Evolutionary conservation across 2,113 vertebrate genomes (phyloP).

Genomic region (Antigone vipio): DNA sequence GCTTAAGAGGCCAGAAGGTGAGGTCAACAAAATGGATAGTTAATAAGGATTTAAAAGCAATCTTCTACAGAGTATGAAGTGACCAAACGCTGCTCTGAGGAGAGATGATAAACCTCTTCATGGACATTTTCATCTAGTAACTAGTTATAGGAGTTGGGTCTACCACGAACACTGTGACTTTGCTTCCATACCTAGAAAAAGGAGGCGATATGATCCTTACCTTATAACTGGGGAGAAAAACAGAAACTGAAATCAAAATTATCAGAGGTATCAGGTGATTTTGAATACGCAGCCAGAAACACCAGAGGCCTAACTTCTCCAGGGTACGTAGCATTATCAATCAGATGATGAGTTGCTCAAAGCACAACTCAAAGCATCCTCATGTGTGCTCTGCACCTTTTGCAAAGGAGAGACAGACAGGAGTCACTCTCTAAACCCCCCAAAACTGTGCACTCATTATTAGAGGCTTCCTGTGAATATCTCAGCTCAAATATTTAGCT

Average conservation of each 20-base stretch:
- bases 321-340: not conserved
- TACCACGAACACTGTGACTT: not conserved
- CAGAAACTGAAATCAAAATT: not conserved
- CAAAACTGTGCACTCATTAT: not conserved
- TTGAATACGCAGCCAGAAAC: not conserved
- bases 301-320: not conserved
- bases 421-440: not conserved
- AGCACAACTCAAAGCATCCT: not conserved
- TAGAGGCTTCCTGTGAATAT: not conserved
- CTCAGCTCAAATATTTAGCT: not conserved
- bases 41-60: not conserved
- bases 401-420: not conserved
- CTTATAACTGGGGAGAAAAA: not conserved
- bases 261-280: not conserved
- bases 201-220: not conserved
- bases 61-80: not conserved
- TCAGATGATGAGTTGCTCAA: not conserved
- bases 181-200: not conserved
- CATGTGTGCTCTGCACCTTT: accelerated
- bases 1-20: not conserved
- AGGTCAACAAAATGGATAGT: not conserved
- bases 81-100: not conserved
- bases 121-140: not conserved
- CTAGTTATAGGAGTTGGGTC: not conserved
- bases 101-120: not conserved